These are phyloP conservation scores for Ectemnius cavifrons DNA, from an alignment of 2,888 invertebrate species.

Conservation along the genomic window DNA sequence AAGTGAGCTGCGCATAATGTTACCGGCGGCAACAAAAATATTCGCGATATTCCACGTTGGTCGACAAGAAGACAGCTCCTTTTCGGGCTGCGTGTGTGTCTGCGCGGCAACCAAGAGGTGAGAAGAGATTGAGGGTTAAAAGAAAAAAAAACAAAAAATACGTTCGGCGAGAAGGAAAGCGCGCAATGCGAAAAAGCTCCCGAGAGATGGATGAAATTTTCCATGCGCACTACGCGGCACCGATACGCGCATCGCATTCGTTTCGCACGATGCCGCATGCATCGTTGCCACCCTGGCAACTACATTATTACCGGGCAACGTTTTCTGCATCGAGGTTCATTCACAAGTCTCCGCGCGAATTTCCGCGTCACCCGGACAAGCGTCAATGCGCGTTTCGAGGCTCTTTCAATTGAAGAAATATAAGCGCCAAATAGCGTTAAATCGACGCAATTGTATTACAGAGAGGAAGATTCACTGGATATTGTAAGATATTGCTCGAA, in stretches of 20 bases:
- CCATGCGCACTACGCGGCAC: not conserved
- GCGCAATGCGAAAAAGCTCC: no score
- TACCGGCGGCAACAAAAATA: slow-evolving; percentile 4
- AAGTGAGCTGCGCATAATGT: slow-evolving; percentile 2
- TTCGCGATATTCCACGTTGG: slow-evolving; percentile 1
- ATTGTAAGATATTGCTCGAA: no score
- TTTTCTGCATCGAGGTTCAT: not conserved
- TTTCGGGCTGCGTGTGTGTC: not conserved
- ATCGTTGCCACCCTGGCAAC: not conserved
- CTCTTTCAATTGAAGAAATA: no score
- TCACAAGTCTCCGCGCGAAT: not conserved
- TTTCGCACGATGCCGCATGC: not conserved
- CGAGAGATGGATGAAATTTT: slow-evolving; percentile 2
- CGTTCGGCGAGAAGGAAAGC: not conserved
- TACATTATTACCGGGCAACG: not conserved
- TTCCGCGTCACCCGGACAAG: no score
- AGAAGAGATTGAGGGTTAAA: not conserved
- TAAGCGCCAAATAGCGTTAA: no score
- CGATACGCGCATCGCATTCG: slow-evolving; percentile 2
- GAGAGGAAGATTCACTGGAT: no score
- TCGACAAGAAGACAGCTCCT: not conserved
- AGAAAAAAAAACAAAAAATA: no score
- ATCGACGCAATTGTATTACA: no score
- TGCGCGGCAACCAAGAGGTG: not conserved
- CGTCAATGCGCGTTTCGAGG: no score